Percentiles rank a stretch among this genome's conserved stretches.
These are phyloP conservation scores for Drosophila buzzatii DNA, from an alignment of 2,888 invertebrate species.

Conservation along the genomic window DNA sequence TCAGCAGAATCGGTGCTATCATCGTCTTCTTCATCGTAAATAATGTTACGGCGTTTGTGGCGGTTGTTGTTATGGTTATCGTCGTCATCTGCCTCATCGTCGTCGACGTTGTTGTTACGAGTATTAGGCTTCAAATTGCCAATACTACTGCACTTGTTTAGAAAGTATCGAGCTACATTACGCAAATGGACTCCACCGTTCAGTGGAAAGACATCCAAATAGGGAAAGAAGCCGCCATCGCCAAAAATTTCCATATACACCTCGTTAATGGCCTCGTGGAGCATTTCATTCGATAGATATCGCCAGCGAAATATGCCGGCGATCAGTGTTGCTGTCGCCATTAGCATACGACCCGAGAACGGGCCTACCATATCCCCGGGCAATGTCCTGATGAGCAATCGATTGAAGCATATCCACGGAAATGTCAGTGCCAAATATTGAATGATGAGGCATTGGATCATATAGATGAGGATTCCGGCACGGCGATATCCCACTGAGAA, in stretches of 20 bases:
- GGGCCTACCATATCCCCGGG: accelerated
- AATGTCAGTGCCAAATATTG: not conserved
- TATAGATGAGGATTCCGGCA: accelerated
- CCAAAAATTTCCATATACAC: not conserved
- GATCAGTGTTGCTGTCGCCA: not conserved
- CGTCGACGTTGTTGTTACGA: not conserved
- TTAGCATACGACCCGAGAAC: not conserved
- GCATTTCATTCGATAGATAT: not conserved
- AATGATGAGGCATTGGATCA: not conserved
- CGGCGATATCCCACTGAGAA: too few species aligned
- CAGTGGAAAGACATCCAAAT: not conserved
- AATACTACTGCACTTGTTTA: not conserved
- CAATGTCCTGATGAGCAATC: not conserved
- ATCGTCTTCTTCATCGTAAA: too few species aligned
- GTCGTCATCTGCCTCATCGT: too few species aligned
- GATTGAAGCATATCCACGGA: not conserved
- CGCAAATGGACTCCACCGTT: not conserved
- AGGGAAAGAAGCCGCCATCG: not conserved
- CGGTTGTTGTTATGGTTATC: not conserved
- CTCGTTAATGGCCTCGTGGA: not conserved
- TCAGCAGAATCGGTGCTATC: too few species aligned
- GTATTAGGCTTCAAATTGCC: too few species aligned
- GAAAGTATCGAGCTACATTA: not conserved
- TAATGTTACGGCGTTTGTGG: too few species aligned
- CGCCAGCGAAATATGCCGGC: not conserved